Conservation (phyloP, 2,888 invertebrate genomes). For the Falcaria lacertinaria region DNA sequence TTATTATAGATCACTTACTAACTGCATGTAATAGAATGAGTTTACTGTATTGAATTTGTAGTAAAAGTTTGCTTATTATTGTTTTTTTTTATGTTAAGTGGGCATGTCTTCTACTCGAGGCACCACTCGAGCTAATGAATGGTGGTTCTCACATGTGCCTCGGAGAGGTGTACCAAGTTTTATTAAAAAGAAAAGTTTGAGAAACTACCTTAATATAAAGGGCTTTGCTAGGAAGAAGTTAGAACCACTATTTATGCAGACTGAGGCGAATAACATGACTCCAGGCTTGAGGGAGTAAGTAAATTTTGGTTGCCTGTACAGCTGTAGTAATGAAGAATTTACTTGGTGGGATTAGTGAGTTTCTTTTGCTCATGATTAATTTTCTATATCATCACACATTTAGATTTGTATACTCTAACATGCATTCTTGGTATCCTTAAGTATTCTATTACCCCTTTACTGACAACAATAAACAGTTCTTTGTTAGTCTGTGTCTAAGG, state of each 20-base stretch:
- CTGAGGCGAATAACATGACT: slow-evolving; percentile 19
- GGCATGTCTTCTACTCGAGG: no score
- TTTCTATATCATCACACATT: no score
- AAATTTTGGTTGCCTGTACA: slow-evolving; percentile 15
- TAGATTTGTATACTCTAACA: no score
- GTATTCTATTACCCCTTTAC: no score
- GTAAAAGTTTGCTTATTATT: slow-evolving; percentile 37
- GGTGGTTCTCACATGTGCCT: slow-evolving; percentile 82
- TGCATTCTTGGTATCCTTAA: no score
- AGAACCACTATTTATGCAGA: slow-evolving; percentile 32
- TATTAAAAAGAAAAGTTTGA: slow-evolving; percentile 75
- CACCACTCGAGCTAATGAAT: slow-evolving; percentile 78
- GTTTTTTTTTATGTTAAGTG: slow-evolving; percentile 52
- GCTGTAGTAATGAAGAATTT: no score
- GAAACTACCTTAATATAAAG: slow-evolving; percentile 78
- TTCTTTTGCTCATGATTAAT: no score
- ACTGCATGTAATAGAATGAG: background rate
- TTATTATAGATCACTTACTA: background rate
- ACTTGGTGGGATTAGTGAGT: no score
- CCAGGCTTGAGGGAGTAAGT: slow-evolving; percentile 37
- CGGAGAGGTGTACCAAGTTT: slow-evolving; percentile 81
- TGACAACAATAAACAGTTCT: no score
- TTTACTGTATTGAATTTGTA: slow-evolving; percentile 14
- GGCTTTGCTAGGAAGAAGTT: slow-evolving; percentile 51
- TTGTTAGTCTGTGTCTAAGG: no score